Base-by-base conservation (phyloP, 2,888 invertebrate species). In the Sipha maydis region DNA sequence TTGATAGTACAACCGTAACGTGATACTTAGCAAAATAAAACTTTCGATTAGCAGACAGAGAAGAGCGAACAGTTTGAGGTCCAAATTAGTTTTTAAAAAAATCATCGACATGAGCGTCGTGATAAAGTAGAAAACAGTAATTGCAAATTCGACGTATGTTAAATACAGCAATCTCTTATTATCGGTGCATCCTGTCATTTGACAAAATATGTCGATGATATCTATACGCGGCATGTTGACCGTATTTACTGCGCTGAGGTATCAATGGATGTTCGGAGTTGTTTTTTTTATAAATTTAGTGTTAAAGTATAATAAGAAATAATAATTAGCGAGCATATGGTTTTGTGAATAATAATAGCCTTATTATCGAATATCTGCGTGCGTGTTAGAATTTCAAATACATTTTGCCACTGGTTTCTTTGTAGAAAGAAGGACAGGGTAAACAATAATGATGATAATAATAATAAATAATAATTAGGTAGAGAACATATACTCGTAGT, bases 11-110 rank as follows among this genome's bases (percentile, higher is more conserved):
- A 71, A 14, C 31, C 83, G 71, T 14, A 83, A 25, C 21, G 25
- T 1, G 28, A 83, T 83, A 17, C 48, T n/a, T 8, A 71, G 48
- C 31, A 83, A 7, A 3, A 83, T 48, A 3, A 71, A 28, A 7
- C n/a, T 25, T 14, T 83, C 83, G 14, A 83, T 71, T 4, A 71
- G 14, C 48, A 83, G 4, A 14, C 83, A 83, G 21, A 83, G n/a
- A 0, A 71, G 14, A 1, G 31, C 1, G 31, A 31, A 31, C 54
- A 83, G 7, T 25, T 25, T 48, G 0, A 54, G 17, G 31, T 71
- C 48, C 7, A 83, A 17, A 34, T 28, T 4, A 0, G 3, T n/a
- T 0, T 14, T 21, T 9, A 0, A 14, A 5, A 8, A 4, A 8
- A 21, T 8, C 3, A 31, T 8, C 8, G 71, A 28, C 19, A 1